Percentiles rank a stretch among this genome's conserved stretches.
These are phyloP conservation scores for Melolontha melolontha DNA, from an alignment of 2,888 invertebrate genomes.

Conservation along the genomic window DNA sequence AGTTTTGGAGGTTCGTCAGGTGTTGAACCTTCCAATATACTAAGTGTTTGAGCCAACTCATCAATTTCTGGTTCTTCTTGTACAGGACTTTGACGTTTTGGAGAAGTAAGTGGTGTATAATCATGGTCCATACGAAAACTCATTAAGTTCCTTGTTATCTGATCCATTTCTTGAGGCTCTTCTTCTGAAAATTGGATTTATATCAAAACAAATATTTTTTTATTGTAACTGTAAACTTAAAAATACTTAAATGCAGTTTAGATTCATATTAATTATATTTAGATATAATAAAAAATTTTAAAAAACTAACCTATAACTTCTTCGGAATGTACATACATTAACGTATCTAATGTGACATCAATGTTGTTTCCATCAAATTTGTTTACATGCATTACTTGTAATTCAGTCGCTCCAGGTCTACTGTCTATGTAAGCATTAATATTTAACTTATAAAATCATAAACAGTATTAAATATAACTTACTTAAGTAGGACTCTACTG, in stretches of 20 bases:
- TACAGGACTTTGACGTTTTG: conserved; percentile 66
- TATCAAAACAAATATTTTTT: conserved; percentile 7
- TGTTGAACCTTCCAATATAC: conserved; percentile 58
- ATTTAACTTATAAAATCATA: conserved; percentile 27
- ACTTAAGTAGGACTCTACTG: conserved; percentile 85
- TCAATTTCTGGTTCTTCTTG: conserved; percentile 55
- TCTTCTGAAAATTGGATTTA: conserved; percentile 39
- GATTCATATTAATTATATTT: not conserved
- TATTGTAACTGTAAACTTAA: not conserved
- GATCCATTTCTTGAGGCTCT: conserved; percentile 67
- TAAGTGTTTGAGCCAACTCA: conserved; percentile 63
- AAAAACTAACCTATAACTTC: conserved; percentile 50
- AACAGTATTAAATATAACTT: conserved; percentile 60
- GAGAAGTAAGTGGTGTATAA: conserved; percentile 79
- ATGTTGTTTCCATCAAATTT: conserved; percentile 61
- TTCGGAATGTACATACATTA: conserved; percentile 58
- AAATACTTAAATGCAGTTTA: not conserved
- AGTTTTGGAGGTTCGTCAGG: conserved; percentile 30
- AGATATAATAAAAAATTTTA: not conserved
- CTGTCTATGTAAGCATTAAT: conserved; percentile 53
- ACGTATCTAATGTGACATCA: conserved; percentile 66
- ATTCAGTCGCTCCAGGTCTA: conserved; percentile 59
- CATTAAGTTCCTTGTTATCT: conserved; percentile 64
- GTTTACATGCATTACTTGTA: conserved; percentile 63
- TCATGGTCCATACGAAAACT: conserved; percentile 84